Evolutionary conservation across 2,113 vertebrate species (phyloP), one percentile per base, ranked within the genome.

Genomic region (Protobothrops mucrosquamatus): DNA sequence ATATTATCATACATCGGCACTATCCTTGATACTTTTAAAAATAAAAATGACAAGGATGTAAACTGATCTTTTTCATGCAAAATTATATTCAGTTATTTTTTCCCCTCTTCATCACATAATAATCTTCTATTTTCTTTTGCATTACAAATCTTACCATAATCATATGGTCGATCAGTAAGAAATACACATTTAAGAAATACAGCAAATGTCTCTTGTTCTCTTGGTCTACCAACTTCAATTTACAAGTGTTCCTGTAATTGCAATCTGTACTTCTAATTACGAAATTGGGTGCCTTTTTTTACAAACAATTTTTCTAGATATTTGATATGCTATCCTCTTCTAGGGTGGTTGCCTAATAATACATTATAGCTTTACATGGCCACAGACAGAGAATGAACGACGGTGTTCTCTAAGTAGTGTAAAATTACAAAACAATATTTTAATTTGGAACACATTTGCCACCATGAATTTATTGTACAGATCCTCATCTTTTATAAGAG

Each of bases 351-450:
- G 54, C 6, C 10, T 55, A 74, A 29, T 10, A 43, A 55, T 92
- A 74, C 22, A 81, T 52, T 56, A 81, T 52, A 23, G 26, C 11
- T 9, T 43, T 11, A 46, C 2, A 48, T 34, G 0, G 39, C 29
- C 57, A 59, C 92, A 39, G 29, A 48, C 18, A 92, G 20, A 18
- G 22, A 88, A 91, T 2, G 89, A 56, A 93, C 69, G 15, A 95
- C 69, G 69, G 43, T 92, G 15, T 81, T 4, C 18, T 81, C 91
- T 29, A 74, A 56, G 39, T 48, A 85, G 18, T 89, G 34, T n/a
- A 43, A 59, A 86, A 93, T 24, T 43, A 54, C 54, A 69, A 93
- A 93, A 39, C 56, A 57, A 56, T n/a, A 81, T 15, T 22, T 29
- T 11, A 11, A 9, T 55, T 3, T 20, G 6, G 59, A 23, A n/a